Conservation (phyloP, 2,113 vertebrate genomes). For the Theropithecus gelada region DNA sequence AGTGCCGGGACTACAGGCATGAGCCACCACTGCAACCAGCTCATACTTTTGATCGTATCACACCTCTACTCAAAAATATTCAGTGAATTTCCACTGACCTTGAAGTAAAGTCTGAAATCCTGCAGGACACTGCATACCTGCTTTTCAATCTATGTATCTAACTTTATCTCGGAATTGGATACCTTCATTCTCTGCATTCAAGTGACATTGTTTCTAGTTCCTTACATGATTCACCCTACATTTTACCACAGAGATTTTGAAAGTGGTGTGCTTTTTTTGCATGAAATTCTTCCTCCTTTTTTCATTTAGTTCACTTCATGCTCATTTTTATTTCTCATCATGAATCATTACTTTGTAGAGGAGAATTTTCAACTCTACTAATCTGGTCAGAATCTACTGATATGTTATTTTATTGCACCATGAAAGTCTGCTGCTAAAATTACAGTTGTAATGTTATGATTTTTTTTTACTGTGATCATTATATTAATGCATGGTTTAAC, state of each 20-base stretch:
- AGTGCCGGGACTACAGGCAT: too few relatives aligned
- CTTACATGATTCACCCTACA: neutral
- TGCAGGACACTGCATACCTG: neutral
- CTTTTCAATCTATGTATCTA: neutral
- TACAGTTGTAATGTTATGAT: neutral
- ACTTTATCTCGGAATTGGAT: neutral
- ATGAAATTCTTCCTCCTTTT: neutral
- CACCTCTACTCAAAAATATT: neutral
- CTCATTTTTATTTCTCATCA: conserved; percentile 15
- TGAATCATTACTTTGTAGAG: neutral
- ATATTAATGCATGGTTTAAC: neutral
- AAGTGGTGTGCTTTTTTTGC: neutral
- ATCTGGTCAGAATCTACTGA: neutral
- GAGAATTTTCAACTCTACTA: neutral
- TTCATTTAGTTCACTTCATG: neutral
- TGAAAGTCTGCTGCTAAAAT: conserved; percentile 14
- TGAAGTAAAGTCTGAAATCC: conserved; percentile 27
- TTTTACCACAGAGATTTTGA: neutral
- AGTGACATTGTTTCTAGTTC: neutral
- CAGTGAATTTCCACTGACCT: neutral
- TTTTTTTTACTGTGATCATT: neutral
- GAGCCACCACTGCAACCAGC: too few relatives aligned
- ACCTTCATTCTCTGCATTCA: neutral
- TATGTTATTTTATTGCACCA: neutral
- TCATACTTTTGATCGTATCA: neutral